Evolutionary conservation across 1,140 invertebrate species (phyloP), one percentile per base, ranked within the genome.

Genomic region (Drosophila paulistorum): DNA sequence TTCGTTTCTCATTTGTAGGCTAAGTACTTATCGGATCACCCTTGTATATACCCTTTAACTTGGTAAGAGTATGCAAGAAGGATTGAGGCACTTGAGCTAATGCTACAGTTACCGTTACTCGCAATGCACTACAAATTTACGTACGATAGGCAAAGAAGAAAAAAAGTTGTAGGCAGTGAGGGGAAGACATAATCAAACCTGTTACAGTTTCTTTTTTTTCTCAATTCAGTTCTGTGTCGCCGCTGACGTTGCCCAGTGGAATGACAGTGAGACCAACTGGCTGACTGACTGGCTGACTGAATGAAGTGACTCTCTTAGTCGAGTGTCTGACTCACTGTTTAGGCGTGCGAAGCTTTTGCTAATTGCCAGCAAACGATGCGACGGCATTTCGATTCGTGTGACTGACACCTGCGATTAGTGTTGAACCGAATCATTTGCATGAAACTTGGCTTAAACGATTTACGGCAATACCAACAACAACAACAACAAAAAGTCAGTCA

Each of bases 341-440:
- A 72, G 83, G 69, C 82, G 67, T 82, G 82, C 82, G 83, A 71
- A 66, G 83, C 68, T 87, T 62, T 77, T 69, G 73, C 72, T 87
- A 82, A 87, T 87, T 87, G 83, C 45, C 60, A 35, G 67, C 71
- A 41, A 39, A 39, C 65, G 51, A 39, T 62, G 51, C 54, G 58
- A 68, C 60, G 51, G 65, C 62, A 64, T 60, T 26, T 54, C 45
- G 48, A 67, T 55, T 74, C 74, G 82, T 83, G 83, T 87, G 83
- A 87, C 75, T 87, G 83, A 87, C 83, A 87, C 83, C 77, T 77
- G 79, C 83, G 83, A 87, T 87, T 87, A 83, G 83, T 73, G 71
- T 70, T 84, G 77, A 84, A 84, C 77, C 81, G 74, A 81, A 87
- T 79, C 83, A 87, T 87, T 87, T 87, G 79, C 83, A 87, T 87